phyloP scores from a whole-genome alignment of 2,888 invertebrate genomes.

The Physocephala rufipes region DNA sequence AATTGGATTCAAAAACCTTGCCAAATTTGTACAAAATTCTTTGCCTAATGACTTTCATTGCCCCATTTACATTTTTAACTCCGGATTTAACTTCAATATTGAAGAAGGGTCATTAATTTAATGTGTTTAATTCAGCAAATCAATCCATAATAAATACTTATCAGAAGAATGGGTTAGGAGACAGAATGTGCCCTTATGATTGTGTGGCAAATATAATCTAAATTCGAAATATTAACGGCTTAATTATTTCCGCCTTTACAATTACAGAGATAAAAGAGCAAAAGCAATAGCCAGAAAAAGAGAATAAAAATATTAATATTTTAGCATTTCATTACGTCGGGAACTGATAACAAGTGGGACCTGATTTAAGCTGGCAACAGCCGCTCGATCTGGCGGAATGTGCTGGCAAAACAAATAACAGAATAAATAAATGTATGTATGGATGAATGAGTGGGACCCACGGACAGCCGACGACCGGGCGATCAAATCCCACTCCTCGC shows the following conservation, averaged over 20 bases:
- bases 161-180: no score
- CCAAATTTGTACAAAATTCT: no score
- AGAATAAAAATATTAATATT: slow-evolving; percentile 20
- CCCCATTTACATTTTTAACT: no score
- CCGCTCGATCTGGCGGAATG: slow-evolving; percentile 16
- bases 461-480: neutral
- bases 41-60: no score
- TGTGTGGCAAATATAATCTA: slow-evolving; percentile 21
- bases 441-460: slow-evolving; percentile 2
- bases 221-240: slow-evolving; percentile 34
- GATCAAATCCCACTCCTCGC: no score
- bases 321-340: slow-evolving; percentile 16
- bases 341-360: slow-evolving; percentile 17
- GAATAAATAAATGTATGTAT: no score
- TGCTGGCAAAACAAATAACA: slow-evolving; percentile 18
- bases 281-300: slow-evolving; percentile 19
- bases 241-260: slow-evolving; percentile 35
- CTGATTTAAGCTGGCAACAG: neutral
- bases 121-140: no score
- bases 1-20: no score
- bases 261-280: slow-evolving; percentile 27
- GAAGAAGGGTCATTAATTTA: no score
- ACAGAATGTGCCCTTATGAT: neutral
- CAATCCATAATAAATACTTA: no score
- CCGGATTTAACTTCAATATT: no score